Evolutionary conservation across 1,140 invertebrate genomes (phyloP).

Genomic region (Medauroidea extradentata): DNA sequence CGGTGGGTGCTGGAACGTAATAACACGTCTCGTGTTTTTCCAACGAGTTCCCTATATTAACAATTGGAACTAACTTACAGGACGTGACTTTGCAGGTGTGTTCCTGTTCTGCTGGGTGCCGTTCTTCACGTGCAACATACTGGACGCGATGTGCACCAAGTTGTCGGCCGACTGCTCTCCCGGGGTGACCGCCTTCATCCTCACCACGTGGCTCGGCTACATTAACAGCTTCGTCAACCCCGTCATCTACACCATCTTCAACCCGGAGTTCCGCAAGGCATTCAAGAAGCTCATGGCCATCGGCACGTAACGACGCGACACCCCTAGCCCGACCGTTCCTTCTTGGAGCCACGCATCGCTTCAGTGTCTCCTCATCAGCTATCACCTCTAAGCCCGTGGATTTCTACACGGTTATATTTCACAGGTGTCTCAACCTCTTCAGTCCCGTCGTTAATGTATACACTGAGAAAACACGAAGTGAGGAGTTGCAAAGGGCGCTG

Average conservation of each 20-base stretch:
- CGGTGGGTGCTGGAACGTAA: background rate
- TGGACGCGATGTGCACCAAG: slow-evolving; percentile 94
- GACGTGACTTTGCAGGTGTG: slow-evolving; percentile 59
- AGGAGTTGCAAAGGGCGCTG: too few relatives aligned
- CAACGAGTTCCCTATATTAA: background rate
- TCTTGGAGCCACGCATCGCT: too few relatives aligned
- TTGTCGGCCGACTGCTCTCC: slow-evolving; percentile 74
- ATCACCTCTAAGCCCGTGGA: too few relatives aligned
- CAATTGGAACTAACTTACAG: background rate
- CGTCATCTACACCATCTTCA: slow-evolving; percentile 99
- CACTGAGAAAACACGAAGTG: too few relatives aligned
- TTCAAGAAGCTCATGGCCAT: slow-evolving; percentile 86
- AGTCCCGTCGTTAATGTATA: too few relatives aligned
- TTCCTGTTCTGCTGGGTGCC: slow-evolving; percentile 99
- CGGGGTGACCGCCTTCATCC: slow-evolving; percentile 84
- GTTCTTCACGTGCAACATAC: slow-evolving; percentile 96
- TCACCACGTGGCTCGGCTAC: slow-evolving; percentile 98
- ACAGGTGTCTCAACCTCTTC: too few relatives aligned
- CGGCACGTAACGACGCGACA: slow-evolving; percentile 31
- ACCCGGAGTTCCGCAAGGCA: slow-evolving; percentile 97
- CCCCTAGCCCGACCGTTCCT: too few relatives aligned
- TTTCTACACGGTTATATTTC: too few relatives aligned
- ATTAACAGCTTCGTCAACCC: slow-evolving; percentile 98
- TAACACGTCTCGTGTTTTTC: too few relatives aligned
- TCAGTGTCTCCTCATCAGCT: too few relatives aligned